Percentiles rank a stretch among this genome's conserved stretches.
Evolutionary conservation across 2,113 vertebrate species (phyloP).

Genomic region (Gracilinanus agilis): DNA sequence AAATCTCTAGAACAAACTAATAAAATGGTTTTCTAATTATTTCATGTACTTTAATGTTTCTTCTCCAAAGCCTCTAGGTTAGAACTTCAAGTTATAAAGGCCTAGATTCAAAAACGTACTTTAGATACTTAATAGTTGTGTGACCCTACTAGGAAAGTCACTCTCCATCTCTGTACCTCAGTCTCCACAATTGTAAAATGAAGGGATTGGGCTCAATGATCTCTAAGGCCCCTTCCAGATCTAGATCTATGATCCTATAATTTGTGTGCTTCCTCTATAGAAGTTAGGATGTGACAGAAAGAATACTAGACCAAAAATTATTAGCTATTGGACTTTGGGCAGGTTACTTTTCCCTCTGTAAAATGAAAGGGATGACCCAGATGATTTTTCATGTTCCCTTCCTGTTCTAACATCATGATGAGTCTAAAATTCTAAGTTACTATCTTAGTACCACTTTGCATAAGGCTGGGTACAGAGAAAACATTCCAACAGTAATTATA

Average conservation of each 20-base stretch:
- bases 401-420: not conserved
- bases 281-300: not conserved
- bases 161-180: not conserved
- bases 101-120: not conserved
- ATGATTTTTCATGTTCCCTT: not conserved
- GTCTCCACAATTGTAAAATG: not conserved
- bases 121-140: not conserved
- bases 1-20: not conserved
- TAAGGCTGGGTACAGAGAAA: not conserved
- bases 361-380: not conserved
- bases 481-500: not conserved
- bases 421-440: not conserved
- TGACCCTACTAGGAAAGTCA: not conserved
- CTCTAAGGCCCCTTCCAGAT: not conserved
- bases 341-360: not conserved
- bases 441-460: not conserved
- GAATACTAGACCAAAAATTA: not conserved
- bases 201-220: not conserved
- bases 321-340: not conserved
- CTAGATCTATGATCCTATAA: not conserved
- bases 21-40: not conserved
- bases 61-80: not conserved
- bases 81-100: not conserved
- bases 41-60: not conserved
- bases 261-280: not conserved